Percentiles rank a stretch among this genome's conserved stretches.
Evolutionary conservation across 2,888 invertebrate genomes (phyloP).

Genomic region (Phaedon cochleariae): DNA sequence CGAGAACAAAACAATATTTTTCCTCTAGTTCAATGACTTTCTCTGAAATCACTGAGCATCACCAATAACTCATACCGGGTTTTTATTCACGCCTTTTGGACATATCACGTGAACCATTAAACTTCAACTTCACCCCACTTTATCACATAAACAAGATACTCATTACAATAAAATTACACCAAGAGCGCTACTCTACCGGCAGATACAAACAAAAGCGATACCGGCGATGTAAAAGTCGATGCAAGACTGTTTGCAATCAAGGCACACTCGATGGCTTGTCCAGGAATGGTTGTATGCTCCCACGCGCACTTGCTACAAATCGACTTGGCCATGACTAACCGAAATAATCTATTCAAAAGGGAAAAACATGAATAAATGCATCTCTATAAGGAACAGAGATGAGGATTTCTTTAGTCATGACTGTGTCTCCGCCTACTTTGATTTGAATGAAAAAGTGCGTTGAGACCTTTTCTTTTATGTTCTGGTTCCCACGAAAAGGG

Average conservation of each 20-base stretch:
- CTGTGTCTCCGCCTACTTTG: background rate
- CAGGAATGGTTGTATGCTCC: background rate
- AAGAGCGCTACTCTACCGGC: background rate
- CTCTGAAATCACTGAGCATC: no score
- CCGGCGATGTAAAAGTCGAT: background rate
- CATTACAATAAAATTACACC: background rate
- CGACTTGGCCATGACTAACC: background rate
- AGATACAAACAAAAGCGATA: slow-evolving; percentile 12
- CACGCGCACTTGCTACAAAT: background rate
- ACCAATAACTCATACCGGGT: no score
- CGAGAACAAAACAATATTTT: no score
- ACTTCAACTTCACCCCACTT: background rate
- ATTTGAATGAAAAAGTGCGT: background rate
- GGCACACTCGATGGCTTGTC: background rate
- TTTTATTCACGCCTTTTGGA: no score
- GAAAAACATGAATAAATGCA: background rate
- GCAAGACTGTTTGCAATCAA: slow-evolving; percentile 11
- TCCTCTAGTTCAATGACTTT: no score
- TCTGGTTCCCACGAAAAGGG: no score
- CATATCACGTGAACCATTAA: background rate
- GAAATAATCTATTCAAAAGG: background rate
- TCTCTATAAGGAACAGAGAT: background rate
- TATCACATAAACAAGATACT: background rate
- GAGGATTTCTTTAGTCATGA: background rate
- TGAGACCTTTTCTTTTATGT: no score